A percentile compares a stretch with the other conserved stretches of the same genome.
phyloP scores from a whole-genome alignment of 2,113 vertebrate species.

The Pitta sordida region DNA sequence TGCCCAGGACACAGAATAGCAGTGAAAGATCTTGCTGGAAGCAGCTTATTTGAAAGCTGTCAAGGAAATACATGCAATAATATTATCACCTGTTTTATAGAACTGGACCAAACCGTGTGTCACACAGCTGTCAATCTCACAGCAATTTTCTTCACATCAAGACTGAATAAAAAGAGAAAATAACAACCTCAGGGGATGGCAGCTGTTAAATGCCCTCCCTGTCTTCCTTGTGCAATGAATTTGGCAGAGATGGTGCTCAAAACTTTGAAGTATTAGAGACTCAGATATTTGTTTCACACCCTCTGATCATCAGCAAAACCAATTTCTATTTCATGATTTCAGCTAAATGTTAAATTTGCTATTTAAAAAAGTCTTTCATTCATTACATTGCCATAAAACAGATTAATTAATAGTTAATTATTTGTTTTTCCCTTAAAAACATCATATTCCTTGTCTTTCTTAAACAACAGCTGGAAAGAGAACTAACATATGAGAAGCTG shows the following conservation, averaged over 20 bases:
- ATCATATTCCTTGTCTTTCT: not conserved
- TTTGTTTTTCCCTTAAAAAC: not conserved
- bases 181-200: not conserved
- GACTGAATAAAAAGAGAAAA: not conserved
- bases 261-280: not conserved
- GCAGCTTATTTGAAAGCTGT: not conserved
- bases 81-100: not conserved
- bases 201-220: not conserved
- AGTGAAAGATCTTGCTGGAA: not conserved
- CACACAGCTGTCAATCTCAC: not conserved
- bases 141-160: not conserved
- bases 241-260: not conserved
- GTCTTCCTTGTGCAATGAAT: not conserved
- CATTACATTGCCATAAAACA: not conserved
- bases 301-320: not conserved
- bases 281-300: not conserved
- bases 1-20: not conserved
- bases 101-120: not conserved
- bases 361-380: not conserved
- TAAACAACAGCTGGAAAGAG: slow-evolving; percentile 74
- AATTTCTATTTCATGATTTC: not conserved
- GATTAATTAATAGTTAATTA: not conserved
- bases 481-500: slow-evolving; percentile 77
- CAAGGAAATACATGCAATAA: not conserved
- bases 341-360: not conserved